phyloP scores from a whole-genome alignment of 1,140 invertebrate species.

The Amphibalanus amphitrite region DNA sequence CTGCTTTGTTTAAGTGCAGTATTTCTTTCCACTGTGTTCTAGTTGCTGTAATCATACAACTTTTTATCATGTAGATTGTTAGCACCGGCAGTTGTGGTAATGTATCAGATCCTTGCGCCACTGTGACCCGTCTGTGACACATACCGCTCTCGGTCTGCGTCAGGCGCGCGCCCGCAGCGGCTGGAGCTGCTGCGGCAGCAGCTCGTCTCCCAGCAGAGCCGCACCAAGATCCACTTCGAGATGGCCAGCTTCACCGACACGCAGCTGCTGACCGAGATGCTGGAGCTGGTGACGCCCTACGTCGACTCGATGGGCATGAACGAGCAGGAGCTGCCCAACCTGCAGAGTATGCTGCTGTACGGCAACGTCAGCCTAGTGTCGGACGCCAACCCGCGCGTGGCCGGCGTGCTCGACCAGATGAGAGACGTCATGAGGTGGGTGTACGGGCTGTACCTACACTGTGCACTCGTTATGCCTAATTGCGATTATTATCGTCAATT shows the following conservation, averaged over 20 bases:
- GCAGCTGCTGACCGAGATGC: slow-evolving; percentile 44
- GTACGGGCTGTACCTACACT: too few species aligned
- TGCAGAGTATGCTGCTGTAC: slow-evolving; percentile 46
- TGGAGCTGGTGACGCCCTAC: slow-evolving; percentile 48
- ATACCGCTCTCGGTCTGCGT: too few species aligned
- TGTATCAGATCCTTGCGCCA: too few species aligned
- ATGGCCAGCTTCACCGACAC: slow-evolving; percentile 70
- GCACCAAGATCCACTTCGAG: slow-evolving; percentile 63
- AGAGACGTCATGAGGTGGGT: slow-evolving; percentile 45
- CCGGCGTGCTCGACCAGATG: slow-evolving; percentile 66
- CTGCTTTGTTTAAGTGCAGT: too few species aligned
- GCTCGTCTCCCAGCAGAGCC: slow-evolving; percentile 37
- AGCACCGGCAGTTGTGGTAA: too few species aligned
- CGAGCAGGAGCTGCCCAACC: slow-evolving; percentile 59
- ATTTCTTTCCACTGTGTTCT: too few species aligned
- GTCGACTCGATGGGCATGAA: slow-evolving; percentile 80
- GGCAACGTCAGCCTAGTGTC: slow-evolving; percentile 55
- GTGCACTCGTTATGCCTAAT: too few species aligned
- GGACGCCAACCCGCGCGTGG: slow-evolving; percentile 60
- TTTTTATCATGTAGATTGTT: too few species aligned
- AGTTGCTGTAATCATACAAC: too few species aligned
- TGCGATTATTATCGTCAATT: too few species aligned
- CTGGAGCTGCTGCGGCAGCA: slow-evolving; percentile 47
- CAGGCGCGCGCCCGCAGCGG: slow-evolving; percentile 42
- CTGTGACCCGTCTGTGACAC: too few species aligned